Evolutionary conservation across 1,140 invertebrate species (phyloP), one percentile per base, ranked within the genome.

Genomic region (Saxidomus purpurata): DNA sequence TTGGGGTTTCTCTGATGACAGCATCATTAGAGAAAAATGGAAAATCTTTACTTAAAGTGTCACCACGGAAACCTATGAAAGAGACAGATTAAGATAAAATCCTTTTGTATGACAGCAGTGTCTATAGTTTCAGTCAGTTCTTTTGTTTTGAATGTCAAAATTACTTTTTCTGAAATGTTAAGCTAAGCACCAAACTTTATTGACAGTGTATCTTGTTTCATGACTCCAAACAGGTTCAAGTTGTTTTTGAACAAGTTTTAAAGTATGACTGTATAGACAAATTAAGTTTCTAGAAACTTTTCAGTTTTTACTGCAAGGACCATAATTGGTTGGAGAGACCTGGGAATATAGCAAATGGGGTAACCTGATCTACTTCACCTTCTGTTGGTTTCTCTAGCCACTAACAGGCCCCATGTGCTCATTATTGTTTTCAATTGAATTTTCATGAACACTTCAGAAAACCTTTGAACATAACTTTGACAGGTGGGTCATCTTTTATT

Each of bases 1-100:
- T 52, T 13, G 40, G 15, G 76, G 76, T 11, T 79, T 79, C 47
- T 28, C 17, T 71, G 40, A 49, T 49, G 76, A 79, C 76, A 79
- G 28, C 43, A 52, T 79, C 19, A 79, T 79, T 49, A 25, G n/a
- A 22, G 28, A 79, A 79, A 79, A 74, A 40, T n/a, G 19, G 15
- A 74, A 74, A 74, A 22, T 40, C 36, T n/a, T 40, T 38, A n/a
- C 38, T 28, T 17, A 22, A 38, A 71, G 4, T 38, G 13, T 9
- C 19, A 22, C 13, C 4, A 15, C 4, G 38, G 69, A 40, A 63
- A 25, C 25, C 59, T 28, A 15, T 28, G 59, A 63, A 63, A 63
- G n/a, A 6, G 28, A 28, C 59, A 63, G 25, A 63, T 8, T n/a
- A n/a, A n/a, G n/a, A n/a, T n/a, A n/a, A n/a, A n/a, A n/a, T n/a